These are phyloP conservation scores for Eulithis testata DNA, from an alignment of 2,888 invertebrate species.

Conservation along the genomic window DNA sequence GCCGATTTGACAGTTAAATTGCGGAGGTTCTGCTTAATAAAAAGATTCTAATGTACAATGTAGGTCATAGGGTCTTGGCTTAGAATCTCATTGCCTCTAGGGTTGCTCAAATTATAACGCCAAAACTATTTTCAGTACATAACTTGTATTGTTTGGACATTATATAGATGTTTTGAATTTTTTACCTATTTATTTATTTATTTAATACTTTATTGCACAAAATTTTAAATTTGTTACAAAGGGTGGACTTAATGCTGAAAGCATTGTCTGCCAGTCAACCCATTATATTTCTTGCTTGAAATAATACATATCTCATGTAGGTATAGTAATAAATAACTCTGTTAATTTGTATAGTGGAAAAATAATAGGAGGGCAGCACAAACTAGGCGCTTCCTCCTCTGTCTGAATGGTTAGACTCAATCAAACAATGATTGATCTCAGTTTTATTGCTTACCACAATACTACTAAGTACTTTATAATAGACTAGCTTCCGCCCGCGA, in stretches of 20 bases:
- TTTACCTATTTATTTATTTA: no score
- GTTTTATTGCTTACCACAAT: conserved; percentile 22
- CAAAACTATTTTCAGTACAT: no score
- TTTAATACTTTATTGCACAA: no score
- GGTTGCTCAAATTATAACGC: not conserved
- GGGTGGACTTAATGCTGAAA: no score
- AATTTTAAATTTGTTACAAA: no score
- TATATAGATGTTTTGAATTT: not conserved
- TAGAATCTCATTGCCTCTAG: not conserved
- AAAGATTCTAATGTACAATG: not conserved
- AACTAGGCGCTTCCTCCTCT: conserved; percentile 25
- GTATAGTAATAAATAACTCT: not conserved
- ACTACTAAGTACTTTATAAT: not conserved
- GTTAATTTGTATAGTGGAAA: not conserved
- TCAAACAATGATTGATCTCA: conserved; percentile 28
- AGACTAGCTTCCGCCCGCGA: no score
- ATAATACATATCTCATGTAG: not conserved
- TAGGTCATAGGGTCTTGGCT: not conserved
- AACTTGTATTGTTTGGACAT: not conserved
- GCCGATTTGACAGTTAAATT: not conserved
- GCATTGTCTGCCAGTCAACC: no score
- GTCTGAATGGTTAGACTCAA: conserved; percentile 16
- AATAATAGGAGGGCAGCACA: conserved; percentile 4
- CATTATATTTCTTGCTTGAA: no score
- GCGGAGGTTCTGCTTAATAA: not conserved